A percentile compares a stretch with the other conserved stretches of the same genome.
phyloP scores from a whole-genome alignment of 2,797 vertebrate genomes.

The Pipistrellus pygmaeus region DNA sequence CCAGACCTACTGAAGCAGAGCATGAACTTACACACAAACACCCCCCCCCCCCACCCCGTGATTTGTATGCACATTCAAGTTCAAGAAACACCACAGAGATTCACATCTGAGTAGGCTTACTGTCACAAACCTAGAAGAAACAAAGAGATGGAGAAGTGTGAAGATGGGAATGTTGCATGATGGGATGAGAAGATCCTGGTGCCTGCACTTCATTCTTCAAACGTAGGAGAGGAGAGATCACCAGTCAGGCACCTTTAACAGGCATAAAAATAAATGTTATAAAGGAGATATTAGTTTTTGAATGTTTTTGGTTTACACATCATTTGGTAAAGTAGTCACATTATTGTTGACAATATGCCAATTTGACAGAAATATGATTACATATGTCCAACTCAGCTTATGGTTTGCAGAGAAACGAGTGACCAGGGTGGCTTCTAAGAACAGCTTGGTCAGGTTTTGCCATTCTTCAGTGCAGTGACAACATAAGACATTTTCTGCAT shows the following conservation, averaged over 20 bases:
- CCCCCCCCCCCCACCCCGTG: not conserved
- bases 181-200: not conserved
- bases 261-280: constrained; percentile 24
- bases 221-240: not conserved
- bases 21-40: not conserved
- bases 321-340: constrained; percentile 51
- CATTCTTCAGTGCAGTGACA: not conserved
- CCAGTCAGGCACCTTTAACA: not conserved
- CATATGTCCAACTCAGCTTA: not conserved
- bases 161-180: not conserved
- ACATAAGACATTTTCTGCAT: not conserved
- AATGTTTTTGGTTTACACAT: constrained; percentile 40
- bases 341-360: constrained; percentile 43
- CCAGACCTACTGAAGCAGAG: not conserved
- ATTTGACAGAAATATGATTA: constrained; percentile 34
- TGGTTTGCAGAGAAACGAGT: not conserved
- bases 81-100: not conserved
- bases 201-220: not conserved
- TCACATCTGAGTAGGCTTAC: not conserved
- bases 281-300: constrained; percentile 35
- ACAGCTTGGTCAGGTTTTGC: not conserved
- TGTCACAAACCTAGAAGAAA: not conserved
- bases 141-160: not conserved
- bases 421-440: not conserved
- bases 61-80: not conserved